Evolutionary conservation across 1,140 invertebrate genomes (phyloP).

Genomic region (Cardiocondyla obscurior): DNA sequence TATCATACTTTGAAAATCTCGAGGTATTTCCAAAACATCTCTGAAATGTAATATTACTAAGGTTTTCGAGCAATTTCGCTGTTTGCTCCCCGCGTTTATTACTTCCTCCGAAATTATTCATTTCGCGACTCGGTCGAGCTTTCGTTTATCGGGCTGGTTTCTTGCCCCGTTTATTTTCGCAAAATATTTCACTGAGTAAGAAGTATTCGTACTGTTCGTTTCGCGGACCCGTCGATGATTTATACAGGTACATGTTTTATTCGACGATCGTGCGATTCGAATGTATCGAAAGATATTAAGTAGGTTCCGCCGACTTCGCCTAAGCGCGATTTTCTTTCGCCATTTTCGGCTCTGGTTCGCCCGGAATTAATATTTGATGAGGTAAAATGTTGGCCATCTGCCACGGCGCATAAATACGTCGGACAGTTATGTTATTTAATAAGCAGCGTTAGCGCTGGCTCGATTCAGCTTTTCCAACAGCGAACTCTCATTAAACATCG

Average conservation of each 20-base stretch:
- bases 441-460: conserved; percentile 6
- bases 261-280: not conserved
- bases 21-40: conserved; percentile 32
- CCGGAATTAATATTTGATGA: conserved; percentile 20
- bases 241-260: not conserved
- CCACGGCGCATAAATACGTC: conserved; percentile 20
- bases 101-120: not conserved
- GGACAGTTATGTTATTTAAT: conserved; percentile 17
- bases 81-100: conserved; percentile 6
- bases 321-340: conserved; percentile 3
- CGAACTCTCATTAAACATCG: conserved; percentile 52
- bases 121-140: not conserved
- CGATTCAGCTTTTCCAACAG: conserved; percentile 30
- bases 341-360: not conserved
- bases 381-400: conserved; percentile 10
- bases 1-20: not conserved
- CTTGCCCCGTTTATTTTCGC: not conserved
- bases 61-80: conserved; percentile 25
- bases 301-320: not conserved
- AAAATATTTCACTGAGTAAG: not conserved
- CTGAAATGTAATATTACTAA: conserved; percentile 11
- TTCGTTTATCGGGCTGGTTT: not conserved
- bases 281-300: not conserved
- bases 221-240: not conserved
- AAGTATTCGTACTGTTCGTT: not conserved